A percentile compares a stretch with the other conserved stretches of the same genome.
Conservation (phyloP, 2,888 invertebrate genomes). For the Dugesia japonica region DNA sequence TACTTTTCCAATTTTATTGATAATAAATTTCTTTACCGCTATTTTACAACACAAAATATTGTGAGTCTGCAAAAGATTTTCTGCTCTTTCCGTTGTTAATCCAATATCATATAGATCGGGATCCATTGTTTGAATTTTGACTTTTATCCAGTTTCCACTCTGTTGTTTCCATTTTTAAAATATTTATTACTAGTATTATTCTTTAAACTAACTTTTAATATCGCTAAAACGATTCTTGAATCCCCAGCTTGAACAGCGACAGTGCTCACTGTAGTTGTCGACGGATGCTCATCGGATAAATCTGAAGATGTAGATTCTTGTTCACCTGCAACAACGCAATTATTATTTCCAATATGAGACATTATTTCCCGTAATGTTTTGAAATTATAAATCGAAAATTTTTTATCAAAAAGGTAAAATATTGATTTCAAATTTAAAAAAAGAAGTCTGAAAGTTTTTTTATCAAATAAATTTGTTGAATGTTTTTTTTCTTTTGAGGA, state of each 20-base stretch:
- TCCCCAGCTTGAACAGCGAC: conserved; percentile 73
- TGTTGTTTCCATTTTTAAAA: conserved; percentile 43
- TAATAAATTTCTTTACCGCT: conserved; percentile 53
- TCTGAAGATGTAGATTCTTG: conserved; percentile 20
- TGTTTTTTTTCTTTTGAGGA: not conserved
- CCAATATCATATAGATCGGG: conserved; percentile 69
- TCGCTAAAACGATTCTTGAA: conserved; percentile 68
- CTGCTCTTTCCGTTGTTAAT: conserved; percentile 60
- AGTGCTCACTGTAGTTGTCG: conserved; percentile 69
- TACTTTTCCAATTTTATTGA: not conserved
- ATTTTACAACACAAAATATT: conserved; percentile 67
- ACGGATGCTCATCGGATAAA: conserved; percentile 22
- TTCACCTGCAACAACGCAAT: not conserved
- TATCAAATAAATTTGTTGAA: not conserved
- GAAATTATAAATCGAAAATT: not conserved
- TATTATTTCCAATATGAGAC: not conserved
- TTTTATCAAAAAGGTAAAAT: not conserved
- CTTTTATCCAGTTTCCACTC: conserved; percentile 66
- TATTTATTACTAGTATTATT: not conserved
- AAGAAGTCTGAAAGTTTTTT: too few species aligned
- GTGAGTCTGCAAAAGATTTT: conserved; percentile 61
- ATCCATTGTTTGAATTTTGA: conserved; percentile 68
- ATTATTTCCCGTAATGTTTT: not conserved
- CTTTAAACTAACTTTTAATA: conserved; percentile 60
- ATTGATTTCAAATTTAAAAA: not conserved